Conservation (phyloP, 1,140 invertebrate genomes). For the Trigoniulus corallinus region DNA sequence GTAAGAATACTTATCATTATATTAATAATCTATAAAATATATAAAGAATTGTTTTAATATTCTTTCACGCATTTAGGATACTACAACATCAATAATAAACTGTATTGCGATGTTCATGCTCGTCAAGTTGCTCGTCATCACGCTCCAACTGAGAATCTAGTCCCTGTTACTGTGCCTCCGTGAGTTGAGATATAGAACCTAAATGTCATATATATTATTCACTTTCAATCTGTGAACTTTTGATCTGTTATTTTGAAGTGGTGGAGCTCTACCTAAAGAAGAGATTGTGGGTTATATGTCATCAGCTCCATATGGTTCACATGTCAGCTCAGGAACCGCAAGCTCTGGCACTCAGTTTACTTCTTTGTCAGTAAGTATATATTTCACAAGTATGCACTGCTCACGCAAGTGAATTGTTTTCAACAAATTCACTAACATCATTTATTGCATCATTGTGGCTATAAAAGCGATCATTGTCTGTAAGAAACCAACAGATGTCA, state of each 20-base stretch:
- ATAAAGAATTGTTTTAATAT: not conserved
- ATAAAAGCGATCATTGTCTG: too few species aligned
- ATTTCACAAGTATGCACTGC: too few species aligned
- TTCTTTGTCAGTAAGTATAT: too few species aligned
- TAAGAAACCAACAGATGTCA: too few species aligned
- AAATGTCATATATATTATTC: not conserved
- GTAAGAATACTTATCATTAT: conserved; percentile 17
- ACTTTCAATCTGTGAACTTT: not conserved
- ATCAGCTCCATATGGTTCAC: not conserved
- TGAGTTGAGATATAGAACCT: conserved; percentile 22
- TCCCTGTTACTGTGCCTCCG: conserved; percentile 62
- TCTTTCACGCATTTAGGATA: conserved; percentile 55
- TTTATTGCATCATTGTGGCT: too few species aligned
- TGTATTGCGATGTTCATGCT: conserved; percentile 92
- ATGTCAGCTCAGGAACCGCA: too few species aligned
- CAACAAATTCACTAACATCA: too few species aligned
- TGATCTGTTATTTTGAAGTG: not conserved
- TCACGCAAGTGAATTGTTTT: too few species aligned
- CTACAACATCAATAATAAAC: conserved; percentile 86
- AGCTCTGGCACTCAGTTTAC: too few species aligned
- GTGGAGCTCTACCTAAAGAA: conserved; percentile 1
- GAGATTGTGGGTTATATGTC: not conserved
- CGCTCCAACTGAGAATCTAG: conserved; percentile 51
- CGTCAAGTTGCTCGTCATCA: conserved; percentile 69
- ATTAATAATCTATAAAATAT: not conserved